A percentile compares a stretch with the other conserved stretches of the same genome.
Conservation (phyloP, 2,113 vertebrate species). For the Podarcis muralis region DNA sequence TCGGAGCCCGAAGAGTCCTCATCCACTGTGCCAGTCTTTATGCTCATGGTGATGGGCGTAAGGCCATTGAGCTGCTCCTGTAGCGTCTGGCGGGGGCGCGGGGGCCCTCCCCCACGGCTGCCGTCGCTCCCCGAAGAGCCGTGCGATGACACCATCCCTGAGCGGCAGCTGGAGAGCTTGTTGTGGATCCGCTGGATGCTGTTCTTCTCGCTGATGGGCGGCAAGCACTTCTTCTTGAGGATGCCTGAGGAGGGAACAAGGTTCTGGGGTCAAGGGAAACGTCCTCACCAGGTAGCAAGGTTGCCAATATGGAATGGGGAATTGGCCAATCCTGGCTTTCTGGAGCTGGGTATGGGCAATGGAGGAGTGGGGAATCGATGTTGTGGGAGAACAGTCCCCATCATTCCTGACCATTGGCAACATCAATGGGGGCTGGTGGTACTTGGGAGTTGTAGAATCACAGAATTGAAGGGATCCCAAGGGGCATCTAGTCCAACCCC, state of each 20-base stretch:
- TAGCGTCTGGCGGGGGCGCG: conserved; percentile 68
- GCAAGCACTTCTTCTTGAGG: conserved; percentile 87
- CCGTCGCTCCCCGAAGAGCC: conserved; percentile 82
- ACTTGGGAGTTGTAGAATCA: too few species aligned
- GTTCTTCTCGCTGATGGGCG: conserved; percentile 85
- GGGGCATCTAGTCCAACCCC: too few species aligned
- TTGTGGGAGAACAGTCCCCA: too few species aligned
- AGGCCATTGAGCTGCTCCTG: conserved; percentile 83
- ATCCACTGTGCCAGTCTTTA: conserved; percentile 85
- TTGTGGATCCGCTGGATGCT: conserved; percentile 79
- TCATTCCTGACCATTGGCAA: too few species aligned
- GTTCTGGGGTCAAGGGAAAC: not conserved
- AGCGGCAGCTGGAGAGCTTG: conserved; percentile 66
- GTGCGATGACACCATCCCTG: conserved; percentile 73
- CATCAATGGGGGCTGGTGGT: too few species aligned
- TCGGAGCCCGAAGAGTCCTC: conserved; percentile 94
- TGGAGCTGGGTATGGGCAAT: not conserved
- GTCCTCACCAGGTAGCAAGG: not conserved
- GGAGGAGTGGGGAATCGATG: too few species aligned
- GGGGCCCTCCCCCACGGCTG: conserved; percentile 30
- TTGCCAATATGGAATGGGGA: not conserved
- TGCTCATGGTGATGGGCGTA: conserved; percentile 84
- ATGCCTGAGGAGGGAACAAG: conserved; percentile 77
- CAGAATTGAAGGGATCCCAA: too few species aligned
- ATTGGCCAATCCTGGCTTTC: not conserved